Evolutionary conservation across 2,113 vertebrate species (phyloP).

Genomic region (Porphyrio hochstetteri): DNA sequence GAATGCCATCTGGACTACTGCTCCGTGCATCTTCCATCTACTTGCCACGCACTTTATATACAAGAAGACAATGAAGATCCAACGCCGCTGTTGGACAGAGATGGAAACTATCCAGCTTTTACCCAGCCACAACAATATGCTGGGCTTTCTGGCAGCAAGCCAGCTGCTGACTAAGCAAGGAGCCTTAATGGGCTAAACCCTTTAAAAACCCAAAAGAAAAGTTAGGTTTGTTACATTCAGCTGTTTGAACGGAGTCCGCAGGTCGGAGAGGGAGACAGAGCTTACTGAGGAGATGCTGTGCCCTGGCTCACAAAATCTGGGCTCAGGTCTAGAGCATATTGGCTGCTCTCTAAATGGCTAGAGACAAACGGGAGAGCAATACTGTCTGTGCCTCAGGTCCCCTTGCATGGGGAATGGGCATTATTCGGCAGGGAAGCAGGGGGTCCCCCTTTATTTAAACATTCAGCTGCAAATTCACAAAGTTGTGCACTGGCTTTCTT

Average conservation of each 20-base stretch:
- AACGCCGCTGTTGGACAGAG: not conserved
- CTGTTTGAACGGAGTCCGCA: not conserved
- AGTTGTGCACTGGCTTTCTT: not conserved
- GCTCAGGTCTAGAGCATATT: not conserved
- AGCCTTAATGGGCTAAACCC: not conserved
- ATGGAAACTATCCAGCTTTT: constrained; percentile 59
- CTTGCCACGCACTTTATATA: constrained; percentile 33
- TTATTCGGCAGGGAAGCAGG: not conserved
- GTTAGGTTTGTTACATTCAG: constrained; percentile 42
- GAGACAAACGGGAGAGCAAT: not conserved
- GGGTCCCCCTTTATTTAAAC: not conserved
- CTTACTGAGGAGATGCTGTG: not conserved
- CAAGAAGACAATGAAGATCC: constrained; percentile 50
- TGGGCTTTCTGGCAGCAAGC: constrained; percentile 41
- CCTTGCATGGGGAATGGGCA: not conserved
- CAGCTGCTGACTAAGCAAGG: constrained; percentile 67
- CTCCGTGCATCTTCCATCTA: constrained; percentile 18
- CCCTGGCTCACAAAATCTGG: not conserved
- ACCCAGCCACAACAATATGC: constrained; percentile 40
- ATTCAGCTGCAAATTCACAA: not conserved
- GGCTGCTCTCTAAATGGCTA: not conserved
- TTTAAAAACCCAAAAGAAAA: constrained; percentile 34
- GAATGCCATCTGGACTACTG: constrained; percentile 67
- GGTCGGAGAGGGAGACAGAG: not conserved
- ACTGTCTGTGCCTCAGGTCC: not conserved